phyloP scores from a whole-genome alignment of 2,888 invertebrate genomes.

The Parnassius glacialis region DNA sequence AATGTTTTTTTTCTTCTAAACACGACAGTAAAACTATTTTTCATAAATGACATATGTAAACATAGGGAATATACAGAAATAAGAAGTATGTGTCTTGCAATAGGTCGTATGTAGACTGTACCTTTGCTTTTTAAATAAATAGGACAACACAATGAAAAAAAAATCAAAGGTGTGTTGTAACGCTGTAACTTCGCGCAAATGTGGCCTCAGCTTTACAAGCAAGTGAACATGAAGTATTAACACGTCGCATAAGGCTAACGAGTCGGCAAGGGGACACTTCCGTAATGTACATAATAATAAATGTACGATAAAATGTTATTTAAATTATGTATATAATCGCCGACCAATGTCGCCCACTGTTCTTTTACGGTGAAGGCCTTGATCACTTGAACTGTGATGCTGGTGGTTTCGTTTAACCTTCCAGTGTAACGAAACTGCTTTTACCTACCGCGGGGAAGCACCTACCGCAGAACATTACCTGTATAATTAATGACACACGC shows the following conservation, averaged over 20 bases:
- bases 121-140: no score
- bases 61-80: no score
- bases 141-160: no score
- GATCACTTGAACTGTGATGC: constrained; percentile 45
- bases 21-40: no score
- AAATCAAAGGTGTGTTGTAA: neutral
- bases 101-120: no score
- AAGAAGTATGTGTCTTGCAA: no score
- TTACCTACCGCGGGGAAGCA: neutral
- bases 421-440: neutral
- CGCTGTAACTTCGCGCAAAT: neutral
- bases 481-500: no score
- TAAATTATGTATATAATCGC: constrained; percentile 51
- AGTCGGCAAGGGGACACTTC: constrained; percentile 55
- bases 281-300: constrained; percentile 54
- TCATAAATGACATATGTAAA: no score
- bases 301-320: constrained; percentile 50
- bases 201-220: constrained; percentile 20
- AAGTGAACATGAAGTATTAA: constrained; percentile 42
- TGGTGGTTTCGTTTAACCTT: neutral
- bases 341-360: constrained; percentile 67
- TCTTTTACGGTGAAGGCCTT: constrained; percentile 60
- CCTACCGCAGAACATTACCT: no score
- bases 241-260: constrained; percentile 61
- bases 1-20: no score